Percentiles rank a stretch among this genome's conserved stretches.
Evolutionary conservation across 1,140 invertebrate genomes (phyloP).

Genomic region (Panagrolaimus sp.): DNA sequence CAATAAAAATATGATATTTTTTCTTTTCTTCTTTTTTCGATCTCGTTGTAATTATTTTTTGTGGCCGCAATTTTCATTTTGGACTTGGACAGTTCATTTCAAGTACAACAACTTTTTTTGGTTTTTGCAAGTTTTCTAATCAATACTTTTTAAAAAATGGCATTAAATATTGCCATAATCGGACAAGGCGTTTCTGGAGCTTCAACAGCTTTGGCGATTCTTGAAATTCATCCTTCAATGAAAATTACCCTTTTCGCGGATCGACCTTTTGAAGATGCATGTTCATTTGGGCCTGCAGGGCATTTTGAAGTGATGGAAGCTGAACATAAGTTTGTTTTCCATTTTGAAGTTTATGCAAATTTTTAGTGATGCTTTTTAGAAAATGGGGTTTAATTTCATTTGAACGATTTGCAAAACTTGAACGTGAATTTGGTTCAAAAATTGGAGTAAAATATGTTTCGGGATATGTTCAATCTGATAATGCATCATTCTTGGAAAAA

Average conservation of each 20-base stretch:
- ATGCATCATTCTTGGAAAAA: conserved; percentile 31
- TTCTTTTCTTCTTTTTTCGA: too few relatives aligned
- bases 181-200: conserved; percentile 40
- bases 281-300: conserved; percentile 53
- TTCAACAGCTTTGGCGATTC: conserved; percentile 35
- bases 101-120: too few relatives aligned
- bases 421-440: conserved; percentile 28
- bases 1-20: too few relatives aligned
- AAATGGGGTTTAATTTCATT: conserved; percentile 45
- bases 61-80: too few relatives aligned
- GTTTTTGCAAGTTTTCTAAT: too few relatives aligned
- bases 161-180: conserved; percentile 29
- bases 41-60: too few relatives aligned
- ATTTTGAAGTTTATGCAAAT: not conserved
- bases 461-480: conserved; percentile 53
- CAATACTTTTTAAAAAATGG: too few relatives aligned
- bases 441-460: conserved; percentile 51
- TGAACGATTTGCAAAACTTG: conserved; percentile 47
- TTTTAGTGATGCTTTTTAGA: conserved; percentile 12
- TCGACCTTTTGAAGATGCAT: conserved; percentile 46
- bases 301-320: conserved; percentile 49
- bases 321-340: conserved; percentile 29
- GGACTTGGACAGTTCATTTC: too few relatives aligned
- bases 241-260: conserved; percentile 44
- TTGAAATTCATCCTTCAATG: conserved; percentile 25